A percentile compares a stretch with the other conserved stretches of the same genome.
phyloP scores from a whole-genome alignment of 2,797 vertebrate genomes.

The Cirrhinus molitorella region DNA sequence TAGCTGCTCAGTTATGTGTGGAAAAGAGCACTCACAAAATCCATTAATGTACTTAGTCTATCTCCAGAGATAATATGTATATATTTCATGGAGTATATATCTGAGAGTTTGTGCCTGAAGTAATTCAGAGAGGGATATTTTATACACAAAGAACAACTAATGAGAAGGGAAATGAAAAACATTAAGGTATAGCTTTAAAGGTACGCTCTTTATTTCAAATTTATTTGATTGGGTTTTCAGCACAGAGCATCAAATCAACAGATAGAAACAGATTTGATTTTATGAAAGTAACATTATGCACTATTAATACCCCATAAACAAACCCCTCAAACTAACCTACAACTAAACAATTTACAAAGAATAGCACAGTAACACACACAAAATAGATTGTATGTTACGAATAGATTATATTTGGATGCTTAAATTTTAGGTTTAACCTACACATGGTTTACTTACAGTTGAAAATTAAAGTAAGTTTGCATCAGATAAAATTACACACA shows the following conservation, averaged over 20 bases:
- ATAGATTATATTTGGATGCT: no score
- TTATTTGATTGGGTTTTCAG: not conserved
- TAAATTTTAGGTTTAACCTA: no score
- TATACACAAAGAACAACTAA: slow-evolving; percentile 19
- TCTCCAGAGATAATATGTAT: slow-evolving; percentile 26
- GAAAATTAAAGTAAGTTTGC: not conserved
- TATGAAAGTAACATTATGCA: not conserved
- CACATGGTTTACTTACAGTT: no score
- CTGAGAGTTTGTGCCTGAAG: slow-evolving; percentile 7
- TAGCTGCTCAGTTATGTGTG: slow-evolving; percentile 33
- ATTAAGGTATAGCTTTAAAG: not conserved
- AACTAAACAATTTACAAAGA: not conserved
- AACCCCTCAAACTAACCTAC: not conserved
- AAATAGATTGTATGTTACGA: no score
- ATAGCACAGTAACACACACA: no score
- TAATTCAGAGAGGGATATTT: not conserved
- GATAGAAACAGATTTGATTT: not conserved
- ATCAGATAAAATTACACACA: not conserved
- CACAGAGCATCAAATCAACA: not conserved
- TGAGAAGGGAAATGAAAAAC: not conserved
- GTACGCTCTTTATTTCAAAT: not conserved
- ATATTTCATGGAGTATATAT: slow-evolving; percentile 16
- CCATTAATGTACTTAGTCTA: slow-evolving; percentile 17
- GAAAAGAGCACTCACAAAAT: slow-evolving; percentile 29
- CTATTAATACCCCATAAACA: not conserved